Evolutionary conservation across 2,888 invertebrate genomes (phyloP), one percentile per base, ranked within the genome.

Genomic region (Acanthococcus lagerstroemiae): DNA sequence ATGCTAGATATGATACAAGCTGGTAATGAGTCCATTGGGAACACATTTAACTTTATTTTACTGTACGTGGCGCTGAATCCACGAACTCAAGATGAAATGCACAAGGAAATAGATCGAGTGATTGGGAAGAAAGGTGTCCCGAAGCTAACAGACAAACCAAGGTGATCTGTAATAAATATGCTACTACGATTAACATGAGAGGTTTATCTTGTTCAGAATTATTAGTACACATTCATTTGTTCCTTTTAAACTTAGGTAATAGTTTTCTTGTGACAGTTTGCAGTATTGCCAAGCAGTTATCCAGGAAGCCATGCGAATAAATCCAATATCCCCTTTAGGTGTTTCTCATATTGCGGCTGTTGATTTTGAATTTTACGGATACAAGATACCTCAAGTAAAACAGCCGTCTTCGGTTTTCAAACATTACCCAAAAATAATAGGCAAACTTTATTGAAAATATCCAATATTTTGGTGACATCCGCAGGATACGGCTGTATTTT

Each of bases 21-120:
- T 4, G 58, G 58, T 2, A 52, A 22, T 25, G 65, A 65, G 46
- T 65, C 65, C 25, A 46, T 30, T 1, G 55, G 45, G 15, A 65
- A 65, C 26, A 55, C 65, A 21, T 45, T 46, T 4, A 25, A 27
- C 30, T 65, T 55, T 46, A 17, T 65, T 46, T 55, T 65, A 17
- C 9, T 55, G 48, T 46, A 46, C 17, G 46, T 65, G 12, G 55
- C 55, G 2, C 9, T 65, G 21, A 44, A 55, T 55, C 21, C 24
- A 21, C 19, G 27, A 5, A 17, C 54, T 25, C 65, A 55, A 25
- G n/a, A 46, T 19, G 46, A 65, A 65, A 17, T 65, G n/a, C 65
- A 65, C 21, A 12, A 65, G n/a, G 65, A 65, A 44, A 26, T 65
- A 9, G 55, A 55, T 48, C 24, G 15, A 25, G 48, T 65, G 1